Evolutionary conservation across 2,113 vertebrate genomes (phyloP), one percentile per base, ranked within the genome.

Genomic region (Phalacrocorax brasilianus): DNA sequence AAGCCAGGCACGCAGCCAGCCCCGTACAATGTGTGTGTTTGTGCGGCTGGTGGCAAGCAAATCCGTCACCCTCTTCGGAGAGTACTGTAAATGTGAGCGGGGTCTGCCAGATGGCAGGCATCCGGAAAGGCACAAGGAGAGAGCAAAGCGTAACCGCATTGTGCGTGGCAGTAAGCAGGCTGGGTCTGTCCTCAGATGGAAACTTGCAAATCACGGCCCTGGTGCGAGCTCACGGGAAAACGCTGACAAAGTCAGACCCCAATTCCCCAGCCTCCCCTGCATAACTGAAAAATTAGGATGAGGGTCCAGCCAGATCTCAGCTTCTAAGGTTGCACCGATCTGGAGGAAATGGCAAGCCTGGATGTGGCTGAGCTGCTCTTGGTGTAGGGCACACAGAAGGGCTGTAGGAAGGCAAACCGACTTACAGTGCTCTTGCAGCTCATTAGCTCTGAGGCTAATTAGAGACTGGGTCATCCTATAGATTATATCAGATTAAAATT

Each of bases 71-170:
- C 86, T 86, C 65, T 24, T 59, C 0, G 1, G 42, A 90, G 78
- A 73, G 59, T 0, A 0, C 72, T 58, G 85, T 53, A 63, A 49
- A 63, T 2, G 65, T n/a, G 53, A 95, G 80, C 0, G 0, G 86
- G 80, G 8, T 22, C 58, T 94, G 93, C 95, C 95, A 94, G 84
- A 49, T 81, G 91, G 91, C 96, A 91, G 62, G 11, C n/a, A 27
- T 27, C 47, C 27, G 27, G 80, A 53, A 13, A 81, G 88, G 26
- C 73, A 11, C 55, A 9, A 11, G 92, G 83, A 78, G 22, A 61
- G 72, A 52, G 79, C 47, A 3, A 79, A 72, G 91, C 7, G 0
- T 19, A 71, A 38, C 47, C 1, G 0, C 77, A 7, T 3, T 11
- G 11, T 74, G 92, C 42, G 0, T 26, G 74, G 93, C 90, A 53